Evolutionary conservation across 1,140 invertebrate species (phyloP), one percentile per base, ranked within the genome.

Genomic region (Euborellia annulipes): DNA sequence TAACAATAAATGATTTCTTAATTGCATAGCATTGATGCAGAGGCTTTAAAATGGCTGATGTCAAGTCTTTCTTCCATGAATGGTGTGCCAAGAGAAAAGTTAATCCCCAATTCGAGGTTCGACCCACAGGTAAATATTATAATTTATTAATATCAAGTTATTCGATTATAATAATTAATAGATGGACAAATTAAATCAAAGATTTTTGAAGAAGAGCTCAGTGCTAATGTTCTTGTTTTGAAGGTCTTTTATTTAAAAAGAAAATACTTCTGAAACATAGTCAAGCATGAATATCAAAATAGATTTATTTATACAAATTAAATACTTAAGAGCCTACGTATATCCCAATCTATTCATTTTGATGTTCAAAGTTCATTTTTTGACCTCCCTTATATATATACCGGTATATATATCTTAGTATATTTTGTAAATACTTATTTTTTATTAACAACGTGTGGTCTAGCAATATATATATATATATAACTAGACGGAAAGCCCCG

Each of bases 61-160:
- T 77, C 14, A 95, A 95, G 65, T 78, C 84, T 2, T 91, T 85
- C 67, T 68, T 96, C 1, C 85, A 90, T 64, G 76, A 82, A 42
- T 95, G 82, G 81, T 85, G 85, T 57, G 71, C 79, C 0, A 94
- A 92, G 62, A 79, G 80, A 49, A 73, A 74, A 46, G 55, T 78
- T 9, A 77, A 78, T 34, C 88, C 89, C 0, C 59, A 67, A 37
- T 93, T 88, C 61, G 85, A 93, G 52, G 73, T 88, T 40, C 70
- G 84, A 23, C 75, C 76, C 17, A 82, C 84, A 46, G 85, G 85
- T 88, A 70, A 62, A 50, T 54, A 50, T n/a, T 49, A 36, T 44
- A 45, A 36, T 46, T 47, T 50, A 42, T 32, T 41, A 17, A 32
- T 23, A 42, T 41, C 37, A 48, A 41, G 36, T 30, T 40, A 22